Evolutionary conservation across 2,888 invertebrate species (phyloP).

Genomic region (Caenorhabditis sp.): DNA sequence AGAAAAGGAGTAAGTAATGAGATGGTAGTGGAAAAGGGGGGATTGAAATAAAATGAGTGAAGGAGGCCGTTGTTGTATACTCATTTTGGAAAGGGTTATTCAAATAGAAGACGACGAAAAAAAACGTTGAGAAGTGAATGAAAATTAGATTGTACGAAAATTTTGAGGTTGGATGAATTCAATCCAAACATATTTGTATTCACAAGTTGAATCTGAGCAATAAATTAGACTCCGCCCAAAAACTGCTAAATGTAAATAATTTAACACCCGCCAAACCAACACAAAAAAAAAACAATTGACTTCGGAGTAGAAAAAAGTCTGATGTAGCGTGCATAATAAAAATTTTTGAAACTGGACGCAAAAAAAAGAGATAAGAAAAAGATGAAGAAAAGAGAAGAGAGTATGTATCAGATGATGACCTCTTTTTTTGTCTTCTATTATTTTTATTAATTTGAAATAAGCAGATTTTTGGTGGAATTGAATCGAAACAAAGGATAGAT

Average conservation of each 20-base stretch:
- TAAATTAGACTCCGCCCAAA: neutral
- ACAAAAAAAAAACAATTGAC: neutral
- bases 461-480: neutral
- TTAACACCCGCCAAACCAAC: neutral
- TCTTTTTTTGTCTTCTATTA: neutral
- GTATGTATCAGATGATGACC: neutral
- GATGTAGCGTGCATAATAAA: neutral
- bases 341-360: neutral
- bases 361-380: neutral
- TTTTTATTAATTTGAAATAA: neutral
- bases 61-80: neutral
- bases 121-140: neutral
- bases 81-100: neutral
- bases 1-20: constrained; percentile 13
- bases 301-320: too few relatives aligned
- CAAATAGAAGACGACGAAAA: neutral
- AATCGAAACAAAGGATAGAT: neutral
- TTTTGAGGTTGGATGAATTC: too few relatives aligned
- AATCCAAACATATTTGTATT: too few relatives aligned
- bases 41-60: neutral
- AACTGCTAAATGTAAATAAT: neutral
- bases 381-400: neutral
- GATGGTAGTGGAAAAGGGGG: neutral
- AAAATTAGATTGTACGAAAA: neutral
- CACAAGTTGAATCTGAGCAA: neutral